Conservation (phyloP, 2,888 invertebrate species). For the Acleris cristana region DNA sequence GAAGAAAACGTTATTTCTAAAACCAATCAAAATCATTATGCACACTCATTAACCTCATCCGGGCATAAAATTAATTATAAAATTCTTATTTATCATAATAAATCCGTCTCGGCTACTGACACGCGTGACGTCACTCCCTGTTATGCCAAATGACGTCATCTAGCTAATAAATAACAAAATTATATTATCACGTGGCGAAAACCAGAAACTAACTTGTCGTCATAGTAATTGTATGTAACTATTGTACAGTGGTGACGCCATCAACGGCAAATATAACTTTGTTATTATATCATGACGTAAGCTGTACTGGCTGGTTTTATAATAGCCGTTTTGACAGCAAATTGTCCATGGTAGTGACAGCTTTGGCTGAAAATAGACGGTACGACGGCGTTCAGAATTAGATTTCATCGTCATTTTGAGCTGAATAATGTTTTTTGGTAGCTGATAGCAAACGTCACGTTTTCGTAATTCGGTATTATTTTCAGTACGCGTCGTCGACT, state of each 20-base stretch:
- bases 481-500: too few relatives aligned
- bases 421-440: neutral
- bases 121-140: conserved; percentile 20
- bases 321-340: conserved; percentile 11
- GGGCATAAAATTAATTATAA: conserved; percentile 12
- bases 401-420: conserved; percentile 1
- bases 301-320: conserved; percentile 17
- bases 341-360: conserved; percentile 14
- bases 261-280: neutral
- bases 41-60: conserved; percentile 4
- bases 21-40: neutral
- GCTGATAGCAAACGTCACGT: neutral
- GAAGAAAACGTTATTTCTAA: too few relatives aligned
- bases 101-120: conserved; percentile 9
- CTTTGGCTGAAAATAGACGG: conserved; percentile 10
- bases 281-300: conserved; percentile 3
- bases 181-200: neutral
- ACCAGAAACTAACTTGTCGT: neutral
- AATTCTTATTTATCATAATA: conserved; percentile 11
- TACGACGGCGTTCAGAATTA: neutral
- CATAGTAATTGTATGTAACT: neutral
- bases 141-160: conserved; percentile 17
- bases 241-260: neutral
- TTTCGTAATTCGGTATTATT: neutral
- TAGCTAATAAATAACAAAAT: conserved; percentile 1